A percentile compares a stretch with the other conserved stretches of the same genome.
phyloP scores from a whole-genome alignment of 1,140 invertebrate species.

The Parapsyche elsis region DNA sequence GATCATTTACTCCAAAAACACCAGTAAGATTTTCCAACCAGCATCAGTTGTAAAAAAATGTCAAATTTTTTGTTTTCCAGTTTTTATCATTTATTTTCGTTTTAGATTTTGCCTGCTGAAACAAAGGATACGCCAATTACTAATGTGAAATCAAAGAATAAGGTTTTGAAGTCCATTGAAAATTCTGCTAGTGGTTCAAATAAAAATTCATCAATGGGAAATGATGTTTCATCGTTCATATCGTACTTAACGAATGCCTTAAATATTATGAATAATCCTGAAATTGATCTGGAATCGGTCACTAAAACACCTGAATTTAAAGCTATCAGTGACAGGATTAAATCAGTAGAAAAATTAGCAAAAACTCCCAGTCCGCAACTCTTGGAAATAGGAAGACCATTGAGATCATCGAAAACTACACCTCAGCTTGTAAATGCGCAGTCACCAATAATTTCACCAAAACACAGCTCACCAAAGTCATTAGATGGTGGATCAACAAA shows the following conservation, averaged over 20 bases:
- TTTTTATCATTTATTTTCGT: too few species aligned
- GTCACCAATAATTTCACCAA: conserved; percentile 53
- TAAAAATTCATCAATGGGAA: too few species aligned
- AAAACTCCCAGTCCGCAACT: conserved; percentile 36
- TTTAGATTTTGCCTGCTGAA: too few species aligned
- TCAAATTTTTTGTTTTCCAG: too few species aligned
- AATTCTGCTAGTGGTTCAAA: too few species aligned
- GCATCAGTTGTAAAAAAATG: too few species aligned
- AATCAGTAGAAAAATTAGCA: conserved; percentile 19
- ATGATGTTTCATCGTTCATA: conserved; percentile 10
- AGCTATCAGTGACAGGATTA: conserved; percentile 26
- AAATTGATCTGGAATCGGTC: conserved; percentile 31
- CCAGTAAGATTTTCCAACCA: neutral
- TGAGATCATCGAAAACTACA: conserved; percentile 2
- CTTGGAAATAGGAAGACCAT: conserved; percentile 37
- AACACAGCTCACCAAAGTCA: conserved; percentile 9
- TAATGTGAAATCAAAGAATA: too few species aligned
- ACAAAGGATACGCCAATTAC: too few species aligned
- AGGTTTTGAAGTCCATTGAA: too few species aligned
- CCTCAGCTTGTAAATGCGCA: neutral
- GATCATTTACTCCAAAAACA: neutral
- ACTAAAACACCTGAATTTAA: conserved; percentile 40
- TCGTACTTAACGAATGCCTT: conserved; percentile 36
- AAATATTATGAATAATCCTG: conserved; percentile 43
- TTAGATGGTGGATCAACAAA: neutral